phyloP scores from a whole-genome alignment of 2,888 invertebrate species.

The Hydriomena furcata region DNA sequence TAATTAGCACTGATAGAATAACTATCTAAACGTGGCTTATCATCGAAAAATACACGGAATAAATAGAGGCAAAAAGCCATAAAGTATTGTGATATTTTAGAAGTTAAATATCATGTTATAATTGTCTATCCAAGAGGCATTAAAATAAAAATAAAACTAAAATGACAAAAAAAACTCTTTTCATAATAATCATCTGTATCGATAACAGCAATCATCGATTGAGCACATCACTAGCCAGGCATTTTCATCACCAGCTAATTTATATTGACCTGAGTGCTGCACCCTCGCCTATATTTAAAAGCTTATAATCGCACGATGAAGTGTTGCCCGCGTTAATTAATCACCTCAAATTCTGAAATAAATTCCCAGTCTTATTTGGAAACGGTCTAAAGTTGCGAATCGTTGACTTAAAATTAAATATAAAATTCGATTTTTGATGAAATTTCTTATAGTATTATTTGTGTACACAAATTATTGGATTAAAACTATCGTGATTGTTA shows the following conservation, averaged over 20 bases:
- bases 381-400: constrained; percentile 36
- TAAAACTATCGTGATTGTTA: too few relatives aligned
- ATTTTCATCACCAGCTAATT: constrained; percentile 78
- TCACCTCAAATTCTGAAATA: constrained; percentile 58
- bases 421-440: constrained; percentile 33
- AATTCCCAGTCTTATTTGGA: constrained; percentile 45
- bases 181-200: constrained; percentile 15
- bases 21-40: too few relatives aligned
- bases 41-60: too few relatives aligned
- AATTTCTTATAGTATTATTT: constrained; percentile 18
- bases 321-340: constrained; percentile 75
- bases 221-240: constrained; percentile 33
- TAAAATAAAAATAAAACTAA: too few relatives aligned
- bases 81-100: too few relatives aligned
- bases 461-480: background rate
- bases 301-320: constrained; percentile 81
- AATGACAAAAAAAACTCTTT: too few relatives aligned
- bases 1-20: too few relatives aligned
- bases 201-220: constrained; percentile 30
- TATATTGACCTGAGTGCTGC: constrained; percentile 69
- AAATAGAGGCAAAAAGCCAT: too few relatives aligned
- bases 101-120: too few relatives aligned
- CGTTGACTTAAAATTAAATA: constrained; percentile 45
- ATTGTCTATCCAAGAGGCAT: too few relatives aligned
- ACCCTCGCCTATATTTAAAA: constrained; percentile 74